A percentile compares a stretch with the other conserved stretches of the same genome.
Conservation (phyloP, 2,113 vertebrate species). For the Eira barbara region DNA sequence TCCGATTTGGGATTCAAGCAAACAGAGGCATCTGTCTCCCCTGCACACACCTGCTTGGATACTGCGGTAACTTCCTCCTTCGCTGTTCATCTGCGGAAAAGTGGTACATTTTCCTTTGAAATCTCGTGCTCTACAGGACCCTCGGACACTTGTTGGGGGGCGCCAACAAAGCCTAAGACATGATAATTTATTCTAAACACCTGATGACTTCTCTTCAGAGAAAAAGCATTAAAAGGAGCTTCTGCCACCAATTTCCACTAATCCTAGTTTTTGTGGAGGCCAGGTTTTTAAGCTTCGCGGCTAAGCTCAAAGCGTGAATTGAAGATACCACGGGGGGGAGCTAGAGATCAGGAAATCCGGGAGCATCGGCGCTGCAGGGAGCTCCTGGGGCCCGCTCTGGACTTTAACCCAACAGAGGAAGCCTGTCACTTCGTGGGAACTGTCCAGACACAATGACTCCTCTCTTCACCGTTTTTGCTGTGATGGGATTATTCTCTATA, state of each 20-base stretch:
- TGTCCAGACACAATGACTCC: not conserved
- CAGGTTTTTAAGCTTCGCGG: not conserved
- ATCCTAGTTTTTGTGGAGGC: accelerated
- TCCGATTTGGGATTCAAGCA: not conserved
- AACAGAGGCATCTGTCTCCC: not conserved
- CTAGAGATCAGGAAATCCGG: constrained; percentile 41
- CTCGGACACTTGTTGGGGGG: accelerated
- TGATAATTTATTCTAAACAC: not conserved
- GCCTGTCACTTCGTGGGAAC: not conserved
- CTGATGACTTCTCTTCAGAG: not conserved
- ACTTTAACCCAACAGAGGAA: not conserved
- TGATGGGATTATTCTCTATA: too few relatives aligned
- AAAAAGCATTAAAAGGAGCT: not conserved
- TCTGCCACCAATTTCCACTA: not conserved
- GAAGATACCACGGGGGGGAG: constrained; percentile 12
- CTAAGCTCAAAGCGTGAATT: not conserved
- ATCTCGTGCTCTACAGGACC: not conserved
- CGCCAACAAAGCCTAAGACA: not conserved
- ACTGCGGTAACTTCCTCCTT: not conserved
- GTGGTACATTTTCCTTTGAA: not conserved
- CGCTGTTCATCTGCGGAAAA: not conserved
- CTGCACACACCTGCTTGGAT: not conserved
- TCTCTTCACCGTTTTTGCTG: not conserved
- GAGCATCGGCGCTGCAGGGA: accelerated
- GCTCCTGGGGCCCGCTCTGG: accelerated